Base-by-base conservation (phyloP, 2,888 invertebrate genomes). In the Tolmerus cingulatus region DNA sequence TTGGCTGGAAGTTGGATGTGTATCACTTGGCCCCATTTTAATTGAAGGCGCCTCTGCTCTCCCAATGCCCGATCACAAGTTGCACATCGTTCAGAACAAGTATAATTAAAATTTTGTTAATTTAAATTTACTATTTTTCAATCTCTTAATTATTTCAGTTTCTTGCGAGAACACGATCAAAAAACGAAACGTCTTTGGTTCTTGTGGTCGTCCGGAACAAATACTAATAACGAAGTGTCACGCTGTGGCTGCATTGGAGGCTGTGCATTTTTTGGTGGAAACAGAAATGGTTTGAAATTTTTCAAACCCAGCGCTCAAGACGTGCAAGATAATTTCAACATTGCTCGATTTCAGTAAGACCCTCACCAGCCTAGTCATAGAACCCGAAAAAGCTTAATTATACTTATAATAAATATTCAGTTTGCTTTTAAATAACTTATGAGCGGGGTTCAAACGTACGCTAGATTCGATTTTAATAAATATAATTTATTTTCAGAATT, bases 181-280 rank as follows among this genome's bases (percentile, higher is more conserved):
- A 95, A 96, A 89, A 95, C 95, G 0, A 97, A 97, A 91, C 95
- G 98, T 87, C 93, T 99, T 51, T 98, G 98, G 97, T 99, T 99
- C 91, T 93, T 99, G 37, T 99, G 99, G 99, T 95, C 97, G 0
- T 46, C 86, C 40, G 86, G 74, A 46, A 90, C 90, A 23, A 90
- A 89, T 74, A 93, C 94, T 23, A 95, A 96, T 89, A 91, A 91
- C 27, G 94, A 95, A 2, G 95, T 95, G 89, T 93, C 95, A 0
- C 97, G 96, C 89, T 99, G 99, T 91, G 99, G 99, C 0, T 99
- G 99, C 92, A 96, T 97, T 43, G 99, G 99, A 2, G 98, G 98
- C 0, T 98, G 98, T 91, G 94, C 94, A 14, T 99, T 99, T 93
- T 99, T 99, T 91, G 99, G 98, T 2, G 95, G 95, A 86, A 98